Conservation (phyloP, 2,797 vertebrate species). For the Decapterus maruadsi region DNA sequence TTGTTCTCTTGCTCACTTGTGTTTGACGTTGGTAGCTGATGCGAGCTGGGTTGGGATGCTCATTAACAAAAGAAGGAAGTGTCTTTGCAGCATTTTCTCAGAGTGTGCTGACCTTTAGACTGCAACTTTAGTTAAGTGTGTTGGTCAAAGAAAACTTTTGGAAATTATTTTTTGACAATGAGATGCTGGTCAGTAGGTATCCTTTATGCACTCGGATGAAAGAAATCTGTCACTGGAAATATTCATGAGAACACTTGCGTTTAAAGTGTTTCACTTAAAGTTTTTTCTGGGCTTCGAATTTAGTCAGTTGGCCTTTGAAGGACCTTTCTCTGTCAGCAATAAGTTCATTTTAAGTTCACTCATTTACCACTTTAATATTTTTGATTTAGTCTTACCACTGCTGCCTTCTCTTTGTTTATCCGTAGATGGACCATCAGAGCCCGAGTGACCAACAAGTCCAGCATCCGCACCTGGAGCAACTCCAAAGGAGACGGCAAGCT, state of each 20-base stretch:
- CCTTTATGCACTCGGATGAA: not conserved
- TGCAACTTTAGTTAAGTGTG: slow-evolving; percentile 7
- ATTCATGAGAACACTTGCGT: not conserved
- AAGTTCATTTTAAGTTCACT: no score
- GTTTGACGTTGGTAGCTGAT: slow-evolving; percentile 49
- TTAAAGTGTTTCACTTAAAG: not conserved
- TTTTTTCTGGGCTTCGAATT: slow-evolving; percentile 15
- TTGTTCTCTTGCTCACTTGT: slow-evolving; percentile 43
- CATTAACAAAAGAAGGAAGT: slow-evolving; percentile 55
- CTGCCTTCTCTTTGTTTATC: slow-evolving; percentile 8
- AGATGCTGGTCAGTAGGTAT: not conserved
- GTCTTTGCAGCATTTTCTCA: slow-evolving; percentile 29
- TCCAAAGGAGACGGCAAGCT: slow-evolving; percentile 95
- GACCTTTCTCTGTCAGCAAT: not conserved
- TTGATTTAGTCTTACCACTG: not conserved
- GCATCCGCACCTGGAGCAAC: slow-evolving; percentile 95
- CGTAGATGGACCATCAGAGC: slow-evolving; percentile 95
- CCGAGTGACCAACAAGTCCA: slow-evolving; percentile 93
- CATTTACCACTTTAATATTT: not conserved
- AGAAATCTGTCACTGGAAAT: not conserved
- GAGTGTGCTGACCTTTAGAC: slow-evolving; percentile 41
- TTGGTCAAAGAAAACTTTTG: slow-evolving; percentile 33
- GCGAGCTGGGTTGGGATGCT: slow-evolving; percentile 55
- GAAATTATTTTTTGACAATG: not conserved
- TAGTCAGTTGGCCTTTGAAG: not conserved